Percentiles rank a stretch among this genome's conserved stretches.
Evolutionary conservation across 2,113 vertebrate genomes (phyloP).

Genomic region (Diadophis punctatus): DNA sequence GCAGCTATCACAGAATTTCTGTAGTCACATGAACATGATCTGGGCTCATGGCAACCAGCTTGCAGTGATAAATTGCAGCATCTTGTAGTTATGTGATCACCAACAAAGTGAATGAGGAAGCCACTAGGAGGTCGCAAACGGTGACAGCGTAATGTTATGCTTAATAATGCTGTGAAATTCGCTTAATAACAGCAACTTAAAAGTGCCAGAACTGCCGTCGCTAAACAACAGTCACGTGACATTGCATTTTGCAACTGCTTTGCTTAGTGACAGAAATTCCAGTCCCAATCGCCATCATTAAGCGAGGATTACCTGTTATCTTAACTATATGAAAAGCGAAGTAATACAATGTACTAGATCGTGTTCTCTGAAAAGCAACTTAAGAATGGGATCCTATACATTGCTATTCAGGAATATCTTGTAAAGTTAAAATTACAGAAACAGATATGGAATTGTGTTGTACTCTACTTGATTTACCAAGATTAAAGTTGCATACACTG

Average conservation of each 20-base stretch:
- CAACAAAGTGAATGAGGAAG: not conserved
- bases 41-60: not conserved
- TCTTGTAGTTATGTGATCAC: not conserved
- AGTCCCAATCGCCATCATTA: not conserved
- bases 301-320: not conserved
- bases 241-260: not conserved
- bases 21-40: not conserved
- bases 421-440: not conserved
- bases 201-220: not conserved
- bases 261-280: not conserved
- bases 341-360: not conserved
- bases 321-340: not conserved
- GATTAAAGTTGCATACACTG: not conserved
- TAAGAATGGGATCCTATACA: not conserved
- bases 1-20: not conserved
- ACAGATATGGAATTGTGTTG: not conserved
- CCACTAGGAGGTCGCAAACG: not conserved
- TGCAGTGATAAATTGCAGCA: not conserved
- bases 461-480: not conserved
- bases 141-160: too few relatives aligned
- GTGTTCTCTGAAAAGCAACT: not conserved
- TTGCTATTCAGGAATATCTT: not conserved
- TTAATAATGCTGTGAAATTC: not conserved
- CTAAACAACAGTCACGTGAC: not conserved
- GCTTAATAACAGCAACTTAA: not conserved